These are phyloP conservation scores for Betta splendens DNA, from an alignment of 2,797 vertebrate species.

Conservation along the genomic window DNA sequence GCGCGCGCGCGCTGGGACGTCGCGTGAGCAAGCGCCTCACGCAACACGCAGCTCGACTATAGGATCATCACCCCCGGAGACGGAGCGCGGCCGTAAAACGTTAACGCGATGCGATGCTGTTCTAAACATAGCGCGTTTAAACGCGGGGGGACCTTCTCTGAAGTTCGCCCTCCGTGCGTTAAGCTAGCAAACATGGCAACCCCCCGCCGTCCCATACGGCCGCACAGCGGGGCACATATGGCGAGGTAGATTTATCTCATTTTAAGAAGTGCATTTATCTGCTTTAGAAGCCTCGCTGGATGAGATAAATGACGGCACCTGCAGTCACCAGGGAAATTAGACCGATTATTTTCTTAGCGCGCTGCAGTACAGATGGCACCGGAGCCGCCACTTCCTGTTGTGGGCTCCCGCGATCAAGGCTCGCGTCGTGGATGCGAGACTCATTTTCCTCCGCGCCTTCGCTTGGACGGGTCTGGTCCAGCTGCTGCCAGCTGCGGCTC, in stretches of 20 bases:
- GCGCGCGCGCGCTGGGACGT: conserved; percentile 36
- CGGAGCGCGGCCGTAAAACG: conserved; percentile 12
- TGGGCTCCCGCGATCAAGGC: conserved; percentile 59
- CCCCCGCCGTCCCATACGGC: conserved; percentile 45
- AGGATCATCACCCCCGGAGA: conserved; percentile 32
- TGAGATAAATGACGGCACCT: conserved; percentile 76
- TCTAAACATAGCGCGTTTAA: conserved; percentile 25
- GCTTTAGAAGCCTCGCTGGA: conserved; percentile 69
- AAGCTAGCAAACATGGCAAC: conserved; percentile 20
- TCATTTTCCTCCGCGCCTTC: conserved; percentile 28
- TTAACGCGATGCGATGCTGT: conserved; percentile 29
- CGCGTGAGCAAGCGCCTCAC: conserved; percentile 48
- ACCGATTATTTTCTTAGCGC: conserved; percentile 73
- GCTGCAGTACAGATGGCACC: conserved; percentile 66
- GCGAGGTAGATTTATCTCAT: conserved; percentile 65
- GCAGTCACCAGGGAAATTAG: conserved; percentile 74
- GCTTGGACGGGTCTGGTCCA: conserved; percentile 10
- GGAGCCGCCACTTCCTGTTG: conserved; percentile 46
- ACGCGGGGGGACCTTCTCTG: not conserved
- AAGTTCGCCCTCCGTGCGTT: conserved; percentile 29
- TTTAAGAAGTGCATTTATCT: conserved; percentile 72
- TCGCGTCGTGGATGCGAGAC: conserved; percentile 39
- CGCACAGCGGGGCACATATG: conserved; percentile 59
- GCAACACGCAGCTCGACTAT: conserved; percentile 25
- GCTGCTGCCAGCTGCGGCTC: conserved; percentile 5